Conservation (phyloP, 2,113 vertebrate genomes). For the Laticauda laticaudata region DNA sequence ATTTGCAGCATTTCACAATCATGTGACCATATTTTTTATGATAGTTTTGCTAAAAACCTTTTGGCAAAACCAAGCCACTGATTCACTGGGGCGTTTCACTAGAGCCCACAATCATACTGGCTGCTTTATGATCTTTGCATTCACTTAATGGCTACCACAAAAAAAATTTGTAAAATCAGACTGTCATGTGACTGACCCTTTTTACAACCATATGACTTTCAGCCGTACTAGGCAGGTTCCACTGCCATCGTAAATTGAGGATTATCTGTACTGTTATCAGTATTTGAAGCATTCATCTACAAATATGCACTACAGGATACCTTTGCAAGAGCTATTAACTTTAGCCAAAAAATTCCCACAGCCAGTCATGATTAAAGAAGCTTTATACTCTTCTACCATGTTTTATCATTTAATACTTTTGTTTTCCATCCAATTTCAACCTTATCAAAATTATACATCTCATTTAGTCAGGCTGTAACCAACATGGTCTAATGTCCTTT, state of each 20-base stretch:
- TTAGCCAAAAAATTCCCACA: neutral
- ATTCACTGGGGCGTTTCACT: neutral
- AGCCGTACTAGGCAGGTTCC: too few species aligned
- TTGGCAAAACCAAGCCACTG: neutral
- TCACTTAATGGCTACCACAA: neutral
- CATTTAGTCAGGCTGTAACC: neutral
- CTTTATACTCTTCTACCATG: neutral
- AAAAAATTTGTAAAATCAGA: neutral
- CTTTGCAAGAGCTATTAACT: neutral
- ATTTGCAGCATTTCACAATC: neutral
- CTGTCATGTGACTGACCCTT: neutral
- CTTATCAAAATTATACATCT: neutral
- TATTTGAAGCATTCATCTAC: neutral
- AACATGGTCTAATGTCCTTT: neutral
- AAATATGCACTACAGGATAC: neutral
- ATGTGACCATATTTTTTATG: neutral
- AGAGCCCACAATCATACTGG: neutral
- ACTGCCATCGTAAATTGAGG: too few species aligned
- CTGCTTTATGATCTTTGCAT: neutral
- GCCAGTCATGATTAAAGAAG: neutral
- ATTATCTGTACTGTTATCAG: neutral
- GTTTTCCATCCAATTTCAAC: neutral
- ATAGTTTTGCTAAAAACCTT: neutral
- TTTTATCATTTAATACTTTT: neutral
- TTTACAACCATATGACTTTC: neutral